Conservation (phyloP, 2,113 vertebrate genomes). For the Albula goreensis region DNA sequence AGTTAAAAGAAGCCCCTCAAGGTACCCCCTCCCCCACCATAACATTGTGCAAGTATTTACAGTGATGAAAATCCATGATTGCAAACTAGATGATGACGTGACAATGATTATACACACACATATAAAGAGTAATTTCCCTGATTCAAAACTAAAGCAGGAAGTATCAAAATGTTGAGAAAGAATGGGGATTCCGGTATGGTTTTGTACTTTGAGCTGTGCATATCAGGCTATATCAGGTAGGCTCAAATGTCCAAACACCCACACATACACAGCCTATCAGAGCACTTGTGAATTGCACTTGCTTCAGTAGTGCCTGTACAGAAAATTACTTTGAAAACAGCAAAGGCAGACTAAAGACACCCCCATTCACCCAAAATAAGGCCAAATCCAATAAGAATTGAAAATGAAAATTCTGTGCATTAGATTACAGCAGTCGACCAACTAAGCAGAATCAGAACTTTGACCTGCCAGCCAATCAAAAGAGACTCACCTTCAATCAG, state of each 20-base stretch:
- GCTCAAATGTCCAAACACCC: background rate
- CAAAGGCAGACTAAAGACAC: background rate
- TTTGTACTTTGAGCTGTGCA: background rate
- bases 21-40: background rate
- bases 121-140: background rate
- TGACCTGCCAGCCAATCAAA: background rate
- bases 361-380: background rate
- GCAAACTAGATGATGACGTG: background rate
- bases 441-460: background rate
- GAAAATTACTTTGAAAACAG: background rate
- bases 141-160: background rate
- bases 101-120: background rate
- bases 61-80: background rate
- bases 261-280: background rate
- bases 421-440: background rate
- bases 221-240: background rate
- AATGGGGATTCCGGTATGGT: background rate
- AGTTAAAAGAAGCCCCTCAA: background rate
- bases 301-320: background rate
- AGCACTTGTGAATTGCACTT: slow-evolving; percentile 4
- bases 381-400: background rate
- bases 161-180: background rate
- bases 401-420: background rate
- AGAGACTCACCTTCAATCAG: background rate
- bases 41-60: background rate